A percentile compares a stretch with the other conserved stretches of the same genome.
phyloP scores from a whole-genome alignment of 2,888 invertebrate genomes.

The Hecatera dysodea region DNA sequence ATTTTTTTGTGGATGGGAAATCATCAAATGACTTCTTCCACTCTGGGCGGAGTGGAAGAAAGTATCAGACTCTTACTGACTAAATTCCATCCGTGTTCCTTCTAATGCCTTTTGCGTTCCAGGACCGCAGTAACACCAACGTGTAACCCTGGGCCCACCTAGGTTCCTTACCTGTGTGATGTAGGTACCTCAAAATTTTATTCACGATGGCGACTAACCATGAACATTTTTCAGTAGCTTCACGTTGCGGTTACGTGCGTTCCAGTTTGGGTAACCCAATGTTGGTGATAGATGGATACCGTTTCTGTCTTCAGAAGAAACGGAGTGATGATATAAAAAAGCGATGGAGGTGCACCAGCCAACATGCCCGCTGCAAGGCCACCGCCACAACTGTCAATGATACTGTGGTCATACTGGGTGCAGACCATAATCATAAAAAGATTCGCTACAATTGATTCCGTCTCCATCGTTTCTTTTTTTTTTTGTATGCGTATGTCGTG shows the following conservation, averaged over 20 bases:
- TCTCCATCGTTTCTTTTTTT: not conserved
- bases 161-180: not conserved
- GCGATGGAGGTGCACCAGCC: conserved; percentile 56
- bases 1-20: too few species aligned
- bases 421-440: conserved; percentile 37
- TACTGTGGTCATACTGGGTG: conserved; percentile 26
- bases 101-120: too few species aligned
- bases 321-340: conserved; percentile 44
- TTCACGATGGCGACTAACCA: not conserved
- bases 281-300: conserved; percentile 58
- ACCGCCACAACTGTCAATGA: conserved; percentile 47
- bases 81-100: too few species aligned
- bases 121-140: too few species aligned
- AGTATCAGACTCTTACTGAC: too few species aligned
- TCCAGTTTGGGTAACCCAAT: conserved; percentile 50
- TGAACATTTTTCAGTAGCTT: conserved; percentile 2
- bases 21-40: too few species aligned
- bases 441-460: not conserved
- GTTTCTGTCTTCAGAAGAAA: conserved; percentile 44
- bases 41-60: too few species aligned
- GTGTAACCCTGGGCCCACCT: not conserved
- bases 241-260: conserved; percentile 29
- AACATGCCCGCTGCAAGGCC: conserved; percentile 49
- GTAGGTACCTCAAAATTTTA: not conserved
- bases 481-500: too few species aligned